Evolutionary conservation across 2,113 vertebrate genomes (phyloP), one percentile per base, ranked within the genome.

Genomic region (Lichenostomus cassidix): DNA sequence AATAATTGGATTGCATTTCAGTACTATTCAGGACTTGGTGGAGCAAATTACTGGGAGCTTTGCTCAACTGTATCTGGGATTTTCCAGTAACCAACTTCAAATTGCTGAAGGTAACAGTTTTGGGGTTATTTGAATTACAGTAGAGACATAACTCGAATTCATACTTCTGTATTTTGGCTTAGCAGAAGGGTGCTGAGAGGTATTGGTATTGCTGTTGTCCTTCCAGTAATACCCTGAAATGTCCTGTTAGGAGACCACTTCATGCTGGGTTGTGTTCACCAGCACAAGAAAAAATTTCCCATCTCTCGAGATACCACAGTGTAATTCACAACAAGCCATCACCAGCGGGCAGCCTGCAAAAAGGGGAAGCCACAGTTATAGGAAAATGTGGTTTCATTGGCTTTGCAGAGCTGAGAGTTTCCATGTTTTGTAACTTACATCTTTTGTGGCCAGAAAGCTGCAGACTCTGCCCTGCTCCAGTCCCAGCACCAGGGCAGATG

Each of bases 371-470:
- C 90, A 59, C 68, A 1, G 80, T 90, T 93, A 92, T 88, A 92
- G 88, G 93, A 96, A 96, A 96, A 93, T 81, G 94, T 77, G 92
- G 93, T 93, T 97, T 86, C 79, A 9, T 74, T 86, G 92, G 88
- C 88, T 93, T 93, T 94, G 95, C 96, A 94, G 79, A 93, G 93
- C 82, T 90, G 87, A 87, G 90, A 77, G 71, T 96, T 96, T 94
- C 93, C 55, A 28, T 90, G 59, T 94, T 96, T 95, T 78, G 92
- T 92, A 94, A 95, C 39, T 47, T 46, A 53, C 1, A 15, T 20
- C 29, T 88, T 92, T 77, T 58, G 71, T 86, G 90, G 35, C 27
- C 78, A 95, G 63, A 74, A 77, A 55, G 52, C 52, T 70, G 15
- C 56, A 33, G 68, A 41, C 41, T 89, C 83, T 55, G 68, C 55